Evolutionary conservation across 2,797 vertebrate genomes (phyloP).

Genomic region (Darevskia nairensis): DNA sequence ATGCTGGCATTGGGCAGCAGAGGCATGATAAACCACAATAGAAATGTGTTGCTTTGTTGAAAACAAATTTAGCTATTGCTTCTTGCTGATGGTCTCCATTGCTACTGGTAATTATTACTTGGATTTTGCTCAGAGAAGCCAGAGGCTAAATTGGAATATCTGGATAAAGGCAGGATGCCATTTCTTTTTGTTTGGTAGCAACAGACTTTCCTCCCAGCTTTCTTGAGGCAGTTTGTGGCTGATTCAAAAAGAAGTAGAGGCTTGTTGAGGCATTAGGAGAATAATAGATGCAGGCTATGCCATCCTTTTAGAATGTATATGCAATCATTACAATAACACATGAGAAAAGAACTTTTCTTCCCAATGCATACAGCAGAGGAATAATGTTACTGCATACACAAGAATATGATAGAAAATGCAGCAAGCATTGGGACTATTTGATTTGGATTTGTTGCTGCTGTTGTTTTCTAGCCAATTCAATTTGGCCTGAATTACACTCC

Average conservation of each 20-base stretch:
- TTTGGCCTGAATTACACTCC: neutral
- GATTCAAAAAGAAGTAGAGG: neutral
- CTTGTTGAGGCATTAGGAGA: conserved; percentile 36
- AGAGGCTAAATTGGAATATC: neutral
- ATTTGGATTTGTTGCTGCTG: conserved; percentile 33
- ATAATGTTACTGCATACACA: conserved; percentile 25
- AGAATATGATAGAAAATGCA: conserved; percentile 52
- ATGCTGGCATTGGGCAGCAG: conserved; percentile 42
- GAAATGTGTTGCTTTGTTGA: conserved; percentile 44
- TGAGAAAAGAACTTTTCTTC: conserved; percentile 50
- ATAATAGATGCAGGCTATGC: conserved; percentile 19
- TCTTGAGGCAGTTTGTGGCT: conserved; percentile 23
- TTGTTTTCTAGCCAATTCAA: conserved; percentile 24
- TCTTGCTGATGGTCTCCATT: conserved; percentile 15
- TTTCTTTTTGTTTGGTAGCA: conserved; percentile 27
- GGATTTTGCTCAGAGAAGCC: conserved; percentile 20
- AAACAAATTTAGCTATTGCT: conserved; percentile 38
- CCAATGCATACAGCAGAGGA: conserved; percentile 24
- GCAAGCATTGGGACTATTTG: conserved; percentile 37
- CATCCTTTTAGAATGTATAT: conserved; percentile 29
- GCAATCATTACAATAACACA: conserved; percentile 20
- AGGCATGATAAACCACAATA: conserved; percentile 39
- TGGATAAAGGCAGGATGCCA: neutral
- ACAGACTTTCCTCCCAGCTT: conserved; percentile 29
- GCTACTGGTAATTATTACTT: conserved; percentile 32